phyloP scores from a whole-genome alignment of 2,797 vertebrate genomes.

The Chanos chanos region DNA sequence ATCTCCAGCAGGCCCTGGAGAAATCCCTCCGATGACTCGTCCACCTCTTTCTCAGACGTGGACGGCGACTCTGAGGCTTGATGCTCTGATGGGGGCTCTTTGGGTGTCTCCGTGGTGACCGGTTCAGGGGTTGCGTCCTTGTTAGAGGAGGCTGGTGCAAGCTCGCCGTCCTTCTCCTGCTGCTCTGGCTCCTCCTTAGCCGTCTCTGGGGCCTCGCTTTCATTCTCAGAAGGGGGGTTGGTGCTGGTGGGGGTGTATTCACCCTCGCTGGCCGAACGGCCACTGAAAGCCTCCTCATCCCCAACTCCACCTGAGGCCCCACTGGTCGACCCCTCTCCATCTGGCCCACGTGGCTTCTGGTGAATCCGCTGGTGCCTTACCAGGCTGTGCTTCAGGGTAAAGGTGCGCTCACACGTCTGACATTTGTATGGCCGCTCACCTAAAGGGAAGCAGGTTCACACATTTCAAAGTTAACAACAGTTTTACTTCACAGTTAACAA shows the following conservation, averaged over 20 bases:
- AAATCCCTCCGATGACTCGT: conserved; percentile 52
- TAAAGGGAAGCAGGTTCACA: conserved; percentile 42
- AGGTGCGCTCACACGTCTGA: conserved; percentile 92
- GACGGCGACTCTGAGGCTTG: conserved; percentile 8
- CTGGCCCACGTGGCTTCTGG: conserved; percentile 73
- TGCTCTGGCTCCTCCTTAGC: neutral
- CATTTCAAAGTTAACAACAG: neutral
- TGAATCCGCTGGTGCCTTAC: conserved; percentile 96
- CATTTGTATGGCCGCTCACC: conserved; percentile 95
- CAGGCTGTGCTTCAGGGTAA: conserved; percentile 96
- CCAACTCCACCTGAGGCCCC: conserved; percentile 59
- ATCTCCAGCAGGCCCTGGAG: conserved; percentile 79
- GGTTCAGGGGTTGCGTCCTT: neutral
- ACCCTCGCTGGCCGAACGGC: conserved; percentile 64
- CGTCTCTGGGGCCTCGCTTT: conserved; percentile 33
- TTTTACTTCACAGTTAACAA: too few species aligned
- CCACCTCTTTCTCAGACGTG: neutral
- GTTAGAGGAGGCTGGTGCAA: neutral
- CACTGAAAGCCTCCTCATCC: conserved; percentile 68
- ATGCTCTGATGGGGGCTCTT: conserved; percentile 16
- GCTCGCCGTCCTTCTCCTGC: neutral
- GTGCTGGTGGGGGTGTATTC: conserved; percentile 65
- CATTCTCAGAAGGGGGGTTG: conserved; percentile 68
- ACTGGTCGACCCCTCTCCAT: conserved; percentile 65
- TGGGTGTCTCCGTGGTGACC: conserved; percentile 16